A percentile compares a stretch with the other conserved stretches of the same genome.
These are phyloP conservation scores for Tympanoctomys barrerae DNA, from an alignment of 2,797 vertebrate genomes.

Conservation along the genomic window DNA sequence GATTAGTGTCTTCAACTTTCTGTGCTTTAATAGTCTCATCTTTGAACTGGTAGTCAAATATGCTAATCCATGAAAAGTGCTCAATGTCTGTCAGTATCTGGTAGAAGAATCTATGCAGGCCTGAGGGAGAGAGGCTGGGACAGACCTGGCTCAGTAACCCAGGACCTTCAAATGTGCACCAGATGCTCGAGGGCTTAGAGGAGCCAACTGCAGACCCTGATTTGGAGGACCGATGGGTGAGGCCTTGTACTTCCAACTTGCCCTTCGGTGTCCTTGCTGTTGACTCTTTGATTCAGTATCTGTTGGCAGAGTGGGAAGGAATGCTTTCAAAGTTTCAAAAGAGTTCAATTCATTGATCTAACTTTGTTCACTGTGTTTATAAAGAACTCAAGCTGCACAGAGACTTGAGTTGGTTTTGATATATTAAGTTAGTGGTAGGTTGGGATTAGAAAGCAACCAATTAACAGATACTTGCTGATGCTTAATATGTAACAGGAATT, in stretches of 20 bases:
- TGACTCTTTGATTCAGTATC: not conserved
- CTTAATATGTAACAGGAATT: not conserved
- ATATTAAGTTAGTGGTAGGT: not conserved
- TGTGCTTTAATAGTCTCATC: not conserved
- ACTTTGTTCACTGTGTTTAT: not conserved
- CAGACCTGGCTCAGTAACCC: too few species aligned
- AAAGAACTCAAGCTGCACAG: not conserved
- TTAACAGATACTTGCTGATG: constrained; percentile 3
- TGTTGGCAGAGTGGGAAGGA: not conserved
- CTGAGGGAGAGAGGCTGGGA: not conserved
- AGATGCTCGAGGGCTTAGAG: rapidly evolving
- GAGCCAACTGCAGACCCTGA: not conserved
- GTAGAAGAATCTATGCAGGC: not conserved
- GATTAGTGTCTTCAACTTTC: not conserved
- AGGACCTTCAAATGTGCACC: not conserved
- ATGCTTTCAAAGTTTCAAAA: not conserved
- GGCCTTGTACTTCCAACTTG: not conserved
- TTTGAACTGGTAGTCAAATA: not conserved
- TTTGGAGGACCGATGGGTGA: rapidly evolving
- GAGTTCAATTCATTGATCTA: not conserved
- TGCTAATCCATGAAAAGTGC: not conserved
- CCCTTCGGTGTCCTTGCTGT: not conserved
- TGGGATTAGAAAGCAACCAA: constrained; percentile 29
- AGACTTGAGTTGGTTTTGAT: constrained; percentile 3
- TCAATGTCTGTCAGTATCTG: not conserved